These are phyloP conservation scores for Caenorhabditis auriculariae DNA, from an alignment of 2,888 invertebrate genomes.

Conservation along the genomic window DNA sequence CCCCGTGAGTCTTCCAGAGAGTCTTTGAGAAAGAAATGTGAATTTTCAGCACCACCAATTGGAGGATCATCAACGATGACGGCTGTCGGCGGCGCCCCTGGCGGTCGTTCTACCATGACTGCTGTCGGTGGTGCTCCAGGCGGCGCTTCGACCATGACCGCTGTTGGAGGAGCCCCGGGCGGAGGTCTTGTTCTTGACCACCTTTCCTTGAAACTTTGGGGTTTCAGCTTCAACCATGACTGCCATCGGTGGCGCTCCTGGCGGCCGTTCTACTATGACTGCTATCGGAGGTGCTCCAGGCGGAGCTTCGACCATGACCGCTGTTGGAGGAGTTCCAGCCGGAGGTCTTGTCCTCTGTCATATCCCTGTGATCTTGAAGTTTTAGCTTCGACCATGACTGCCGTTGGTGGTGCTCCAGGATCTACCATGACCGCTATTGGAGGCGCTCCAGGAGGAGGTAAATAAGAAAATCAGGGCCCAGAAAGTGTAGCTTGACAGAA, in stretches of 20 bases:
- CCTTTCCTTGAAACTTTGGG: too few relatives aligned
- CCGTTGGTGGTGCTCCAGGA: slow-evolving; percentile 16
- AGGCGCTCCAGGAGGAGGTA: slow-evolving; percentile 7
- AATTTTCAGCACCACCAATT: background rate
- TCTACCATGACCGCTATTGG: slow-evolving; percentile 12
- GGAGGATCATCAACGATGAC: background rate
- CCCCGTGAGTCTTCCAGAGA: background rate
- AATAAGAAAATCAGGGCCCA: too few relatives aligned
- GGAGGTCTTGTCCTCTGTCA: slow-evolving; percentile 7
- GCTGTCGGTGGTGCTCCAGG: slow-evolving; percentile 14
- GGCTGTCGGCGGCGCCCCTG: slow-evolving; percentile 16
- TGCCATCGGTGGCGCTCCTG: slow-evolving; percentile 36
- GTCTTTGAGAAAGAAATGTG: background rate
- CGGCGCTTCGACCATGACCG: slow-evolving; percentile 43
- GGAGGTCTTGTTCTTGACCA: too few relatives aligned
- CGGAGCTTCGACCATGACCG: slow-evolving; percentile 48
- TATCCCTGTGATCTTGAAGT: background rate
- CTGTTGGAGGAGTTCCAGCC: slow-evolving; percentile 36
- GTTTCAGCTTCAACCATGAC: slow-evolving; percentile 49
- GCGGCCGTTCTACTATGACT: slow-evolving; percentile 46
- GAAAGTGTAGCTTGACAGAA: too few relatives aligned
- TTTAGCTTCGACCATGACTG: slow-evolving; percentile 34
- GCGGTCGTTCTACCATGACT: slow-evolving; percentile 17
- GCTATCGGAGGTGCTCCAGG: slow-evolving; percentile 39
- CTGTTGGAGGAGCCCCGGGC: slow-evolving; percentile 34